These are phyloP conservation scores for Himantopus leucocephalus DNA, from an alignment of 2,113 vertebrate species.

Conservation along the genomic window DNA sequence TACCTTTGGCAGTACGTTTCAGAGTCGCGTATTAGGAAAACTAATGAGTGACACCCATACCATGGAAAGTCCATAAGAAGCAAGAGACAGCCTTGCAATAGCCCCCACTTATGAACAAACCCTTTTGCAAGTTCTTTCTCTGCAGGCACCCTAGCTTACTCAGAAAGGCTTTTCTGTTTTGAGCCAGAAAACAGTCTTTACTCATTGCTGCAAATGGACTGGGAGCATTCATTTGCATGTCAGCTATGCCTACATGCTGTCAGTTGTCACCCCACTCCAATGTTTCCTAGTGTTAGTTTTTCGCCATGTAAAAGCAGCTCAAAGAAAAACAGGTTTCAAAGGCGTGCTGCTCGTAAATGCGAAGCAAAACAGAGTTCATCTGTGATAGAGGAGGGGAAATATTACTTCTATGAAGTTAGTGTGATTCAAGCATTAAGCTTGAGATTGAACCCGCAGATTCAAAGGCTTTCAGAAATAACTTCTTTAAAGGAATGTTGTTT, in stretches of 20 bases:
- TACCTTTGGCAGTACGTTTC: not conserved
- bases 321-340: slow-evolving; percentile 44
- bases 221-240: slow-evolving; percentile 21
- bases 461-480: slow-evolving; percentile 6
- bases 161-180: not conserved
- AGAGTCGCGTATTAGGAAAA: not conserved
- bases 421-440: not conserved
- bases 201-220: slow-evolving; percentile 25
- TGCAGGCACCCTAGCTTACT: not conserved
- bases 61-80: not conserved
- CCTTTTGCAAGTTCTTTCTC: not conserved
- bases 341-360: not conserved
- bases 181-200: slow-evolving; percentile 9
- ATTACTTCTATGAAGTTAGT: not conserved
- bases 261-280: slow-evolving; percentile 28
- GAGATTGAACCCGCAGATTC: not conserved
- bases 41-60: not conserved
- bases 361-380: not conserved
- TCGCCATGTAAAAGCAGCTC: slow-evolving; percentile 2
- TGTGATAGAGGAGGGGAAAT: not conserved
- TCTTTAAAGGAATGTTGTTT: not conserved
- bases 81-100: not conserved
- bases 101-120: not conserved
- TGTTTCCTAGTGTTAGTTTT: slow-evolving; percentile 37
- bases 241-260: slow-evolving; percentile 49